These are phyloP conservation scores for Arizona elegans DNA, from an alignment of 2,113 vertebrate species.

Conservation along the genomic window DNA sequence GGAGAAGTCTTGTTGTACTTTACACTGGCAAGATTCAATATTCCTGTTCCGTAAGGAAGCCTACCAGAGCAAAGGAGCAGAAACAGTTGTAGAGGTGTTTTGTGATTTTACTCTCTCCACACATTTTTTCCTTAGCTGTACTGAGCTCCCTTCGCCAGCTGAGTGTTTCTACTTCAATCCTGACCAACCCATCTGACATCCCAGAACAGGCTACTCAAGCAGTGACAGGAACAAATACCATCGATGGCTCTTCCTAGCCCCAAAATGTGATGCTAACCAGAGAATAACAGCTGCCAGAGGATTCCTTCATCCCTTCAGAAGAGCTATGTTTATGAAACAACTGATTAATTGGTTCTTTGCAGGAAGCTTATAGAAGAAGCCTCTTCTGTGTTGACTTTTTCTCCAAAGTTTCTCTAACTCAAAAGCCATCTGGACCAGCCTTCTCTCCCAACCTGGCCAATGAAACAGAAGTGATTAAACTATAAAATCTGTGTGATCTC, in stretches of 20 bases:
- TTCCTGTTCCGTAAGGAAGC: background rate
- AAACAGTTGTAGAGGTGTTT: background rate
- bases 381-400: background rate
- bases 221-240: conserved; percentile 67
- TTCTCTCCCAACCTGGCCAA: background rate
- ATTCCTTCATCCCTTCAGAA: background rate
- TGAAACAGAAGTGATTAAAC: background rate
- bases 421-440: background rate
- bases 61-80: background rate
- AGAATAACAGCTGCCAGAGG: background rate
- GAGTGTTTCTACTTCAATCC: conserved; percentile 88
- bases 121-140: conserved; percentile 72
- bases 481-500: background rate
- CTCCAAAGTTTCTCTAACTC: background rate
- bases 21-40: background rate
- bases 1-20: background rate
- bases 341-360: background rate
- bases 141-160: conserved; percentile 91
- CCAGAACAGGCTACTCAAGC: conserved; percentile 86
- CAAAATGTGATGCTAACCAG: fast-evolving
- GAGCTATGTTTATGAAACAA: background rate
- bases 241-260: conserved; percentile 56
- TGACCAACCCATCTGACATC: conserved; percentile 82
- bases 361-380: background rate
- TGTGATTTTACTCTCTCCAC: background rate